phyloP scores from a whole-genome alignment of 2,797 vertebrate genomes.

The Anguilla pacifica region DNA sequence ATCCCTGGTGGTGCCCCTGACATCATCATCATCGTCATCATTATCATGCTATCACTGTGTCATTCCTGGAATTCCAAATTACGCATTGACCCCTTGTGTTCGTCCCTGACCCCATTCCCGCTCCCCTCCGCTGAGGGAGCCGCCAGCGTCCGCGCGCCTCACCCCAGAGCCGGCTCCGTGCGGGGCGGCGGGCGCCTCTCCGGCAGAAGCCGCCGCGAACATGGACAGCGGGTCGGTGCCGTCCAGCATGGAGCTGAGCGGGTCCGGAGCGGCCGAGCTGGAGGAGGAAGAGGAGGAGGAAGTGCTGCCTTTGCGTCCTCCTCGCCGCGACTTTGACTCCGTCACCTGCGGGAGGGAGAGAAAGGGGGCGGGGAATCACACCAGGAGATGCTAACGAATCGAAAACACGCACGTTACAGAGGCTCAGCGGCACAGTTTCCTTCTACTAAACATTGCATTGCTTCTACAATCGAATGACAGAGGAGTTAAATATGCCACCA shows the following conservation, averaged over 20 bases:
- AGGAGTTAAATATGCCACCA: background rate
- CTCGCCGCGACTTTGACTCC: constrained; percentile 86
- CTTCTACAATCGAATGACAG: too few relatives aligned
- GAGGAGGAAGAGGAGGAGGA: constrained; percentile 90
- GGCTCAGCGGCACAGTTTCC: background rate
- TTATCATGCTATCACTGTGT: background rate
- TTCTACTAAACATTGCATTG: background rate
- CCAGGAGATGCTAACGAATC: background rate
- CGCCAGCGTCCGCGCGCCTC: constrained; percentile 1
- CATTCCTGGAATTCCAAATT: background rate
- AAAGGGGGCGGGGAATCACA: background rate
- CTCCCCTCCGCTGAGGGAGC: background rate
- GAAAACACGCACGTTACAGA: background rate
- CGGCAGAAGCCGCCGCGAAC: constrained; percentile 80
- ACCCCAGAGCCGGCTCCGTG: constrained; percentile 69
- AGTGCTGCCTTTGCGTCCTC: constrained; percentile 86
- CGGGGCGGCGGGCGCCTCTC: constrained; percentile 55
- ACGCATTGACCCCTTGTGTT: background rate
- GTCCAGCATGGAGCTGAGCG: constrained; percentile 89
- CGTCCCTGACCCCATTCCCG: background rate
- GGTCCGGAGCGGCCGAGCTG: constrained; percentile 82
- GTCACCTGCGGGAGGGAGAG: constrained; percentile 73
- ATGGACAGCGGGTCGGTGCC: constrained; percentile 91
- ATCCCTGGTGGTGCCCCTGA: too few relatives aligned
- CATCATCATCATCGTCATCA: background rate